Evolutionary conservation across 2,113 vertebrate species (phyloP).

Genomic region (Protomyctophum bolini): DNA sequence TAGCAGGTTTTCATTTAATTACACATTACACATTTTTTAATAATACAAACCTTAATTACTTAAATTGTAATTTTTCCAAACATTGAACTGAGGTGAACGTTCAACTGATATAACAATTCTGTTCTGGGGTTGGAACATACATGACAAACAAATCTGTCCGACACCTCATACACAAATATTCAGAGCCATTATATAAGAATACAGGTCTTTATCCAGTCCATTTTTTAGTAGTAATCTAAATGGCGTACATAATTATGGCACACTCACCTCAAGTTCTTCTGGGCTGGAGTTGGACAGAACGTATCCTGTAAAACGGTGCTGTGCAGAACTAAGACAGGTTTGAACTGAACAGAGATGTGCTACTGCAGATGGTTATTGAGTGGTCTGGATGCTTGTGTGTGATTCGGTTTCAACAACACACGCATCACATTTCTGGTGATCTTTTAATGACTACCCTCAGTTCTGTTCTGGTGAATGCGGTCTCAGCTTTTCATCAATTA

Average conservation of each 20-base stretch:
- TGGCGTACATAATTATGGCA: neutral
- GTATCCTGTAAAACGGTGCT: fast-evolving
- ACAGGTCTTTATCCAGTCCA: too few relatives aligned
- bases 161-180: too few relatives aligned
- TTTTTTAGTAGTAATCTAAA: neutral
- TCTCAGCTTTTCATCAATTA: neutral
- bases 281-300: neutral
- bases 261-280: neutral
- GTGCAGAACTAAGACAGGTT: neutral
- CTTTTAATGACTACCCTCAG: constrained; percentile 4
- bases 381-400: neutral
- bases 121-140: too few relatives aligned
- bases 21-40: too few relatives aligned
- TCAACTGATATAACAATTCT: too few relatives aligned
- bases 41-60: too few relatives aligned
- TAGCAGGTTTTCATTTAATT: too few relatives aligned
- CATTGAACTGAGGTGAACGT: too few relatives aligned
- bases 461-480: neutral
- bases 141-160: too few relatives aligned
- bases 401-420: constrained; percentile 10
- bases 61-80: too few relatives aligned
- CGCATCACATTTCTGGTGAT: constrained; percentile 13
- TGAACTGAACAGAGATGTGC: neutral
- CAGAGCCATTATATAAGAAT: too few relatives aligned
- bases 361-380: neutral